These are phyloP conservation scores for Bryconaethiops microstoma DNA, from an alignment of 2,797 vertebrate species.

Conservation along the genomic window DNA sequence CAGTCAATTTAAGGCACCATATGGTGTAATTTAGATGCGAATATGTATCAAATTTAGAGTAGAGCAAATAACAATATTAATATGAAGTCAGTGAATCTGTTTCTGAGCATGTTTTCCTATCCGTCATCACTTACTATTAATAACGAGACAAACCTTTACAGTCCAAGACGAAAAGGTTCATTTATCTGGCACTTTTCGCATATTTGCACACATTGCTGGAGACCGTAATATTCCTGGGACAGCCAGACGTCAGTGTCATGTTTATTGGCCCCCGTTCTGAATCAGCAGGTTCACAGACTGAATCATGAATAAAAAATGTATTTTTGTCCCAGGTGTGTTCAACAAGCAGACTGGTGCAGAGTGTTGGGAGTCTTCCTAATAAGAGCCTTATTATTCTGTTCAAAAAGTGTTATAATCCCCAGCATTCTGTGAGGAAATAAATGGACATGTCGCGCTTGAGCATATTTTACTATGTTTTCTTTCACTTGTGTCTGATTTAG, in stretches of 20 bases:
- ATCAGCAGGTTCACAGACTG: slow-evolving; percentile 36
- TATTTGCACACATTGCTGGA: slow-evolving; percentile 18
- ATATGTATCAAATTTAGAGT: too few relatives aligned
- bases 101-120: too few relatives aligned
- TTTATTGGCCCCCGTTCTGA: slow-evolving; percentile 42
- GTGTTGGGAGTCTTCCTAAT: slow-evolving; percentile 31
- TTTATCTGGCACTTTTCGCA: slow-evolving; percentile 20
- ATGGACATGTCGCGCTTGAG: slow-evolving; percentile 2
- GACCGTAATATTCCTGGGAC: slow-evolving; percentile 15
- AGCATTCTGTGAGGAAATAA: slow-evolving; percentile 3
- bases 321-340: slow-evolving; percentile 54
- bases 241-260: slow-evolving; percentile 24
- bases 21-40: too few relatives aligned
- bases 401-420: not conserved
- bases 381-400: slow-evolving; percentile 23
- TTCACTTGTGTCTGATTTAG: slow-evolving; percentile 34
- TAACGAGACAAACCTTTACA: not conserved
- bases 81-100: too few relatives aligned
- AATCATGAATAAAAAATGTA: slow-evolving; percentile 46
- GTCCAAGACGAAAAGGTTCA: not conserved
- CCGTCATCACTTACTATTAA: not conserved
- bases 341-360: slow-evolving; percentile 55
- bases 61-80: too few relatives aligned
- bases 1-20: not conserved
- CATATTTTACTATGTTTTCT: slow-evolving; percentile 26